Percentiles rank a stretch among this genome's conserved stretches.
Conservation (phyloP, 2,113 vertebrate species). For the Lasiurus cinereus region DNA sequence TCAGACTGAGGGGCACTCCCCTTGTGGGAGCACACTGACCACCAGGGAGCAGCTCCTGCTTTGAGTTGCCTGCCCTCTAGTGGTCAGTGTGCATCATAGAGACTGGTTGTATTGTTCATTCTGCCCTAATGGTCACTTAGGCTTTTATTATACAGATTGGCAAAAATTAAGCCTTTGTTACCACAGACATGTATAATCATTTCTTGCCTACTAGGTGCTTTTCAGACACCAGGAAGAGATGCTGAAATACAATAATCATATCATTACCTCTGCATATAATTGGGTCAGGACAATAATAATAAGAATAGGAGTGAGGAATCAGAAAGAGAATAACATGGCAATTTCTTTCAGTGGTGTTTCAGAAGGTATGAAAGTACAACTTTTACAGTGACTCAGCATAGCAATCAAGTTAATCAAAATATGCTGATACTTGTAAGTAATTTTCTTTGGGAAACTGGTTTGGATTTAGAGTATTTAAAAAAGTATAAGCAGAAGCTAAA, state of each 20-base stretch:
- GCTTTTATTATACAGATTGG: too few species aligned
- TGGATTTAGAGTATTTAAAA: not conserved
- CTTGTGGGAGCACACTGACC: too few species aligned
- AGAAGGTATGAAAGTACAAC: not conserved
- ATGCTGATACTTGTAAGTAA: not conserved
- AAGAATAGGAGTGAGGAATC: not conserved
- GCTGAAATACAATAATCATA: not conserved
- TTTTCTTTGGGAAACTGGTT: conserved; percentile 39
- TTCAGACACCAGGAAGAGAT: not conserved
- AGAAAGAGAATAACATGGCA: not conserved
- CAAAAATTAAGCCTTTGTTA: not conserved
- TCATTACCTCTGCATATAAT: not conserved
- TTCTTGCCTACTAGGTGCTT: not conserved
- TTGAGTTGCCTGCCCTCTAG: too few species aligned
- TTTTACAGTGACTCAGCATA: not conserved
- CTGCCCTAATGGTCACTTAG: too few species aligned
- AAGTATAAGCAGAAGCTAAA: not conserved
- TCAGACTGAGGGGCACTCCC: too few species aligned
- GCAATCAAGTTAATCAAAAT: not conserved
- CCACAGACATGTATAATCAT: not conserved
- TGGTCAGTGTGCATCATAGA: too few species aligned
- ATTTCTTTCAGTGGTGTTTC: not conserved
- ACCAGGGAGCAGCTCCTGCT: too few species aligned
- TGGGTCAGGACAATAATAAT: not conserved
- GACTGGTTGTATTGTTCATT: too few species aligned